phyloP scores from a whole-genome alignment of 2,888 invertebrate species.

The Anagyrus pseudococci region DNA sequence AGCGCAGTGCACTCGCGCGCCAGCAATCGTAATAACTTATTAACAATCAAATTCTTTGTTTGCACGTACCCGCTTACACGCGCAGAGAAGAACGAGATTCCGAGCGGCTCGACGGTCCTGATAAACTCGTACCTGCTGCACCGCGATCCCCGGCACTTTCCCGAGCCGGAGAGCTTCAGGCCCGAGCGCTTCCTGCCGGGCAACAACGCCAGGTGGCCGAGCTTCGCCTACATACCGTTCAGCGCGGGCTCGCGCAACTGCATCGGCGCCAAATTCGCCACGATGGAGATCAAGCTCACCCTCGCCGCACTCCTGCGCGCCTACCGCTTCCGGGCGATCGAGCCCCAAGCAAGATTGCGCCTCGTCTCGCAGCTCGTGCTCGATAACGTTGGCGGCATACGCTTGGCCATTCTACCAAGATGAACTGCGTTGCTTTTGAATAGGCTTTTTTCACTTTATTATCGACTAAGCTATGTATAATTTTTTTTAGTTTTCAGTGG shows the following conservation, averaged over 20 bases:
- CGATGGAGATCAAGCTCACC: constrained; percentile 58
- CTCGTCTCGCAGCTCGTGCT: constrained; percentile 63
- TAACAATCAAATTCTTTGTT: too few species aligned
- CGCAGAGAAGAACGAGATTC: constrained; percentile 55
- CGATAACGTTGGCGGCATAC: constrained; percentile 49
- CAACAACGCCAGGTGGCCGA: constrained; percentile 55
- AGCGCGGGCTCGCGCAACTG: constrained; percentile 63
- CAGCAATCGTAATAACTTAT: neutral
- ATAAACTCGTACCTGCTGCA: constrained; percentile 60
- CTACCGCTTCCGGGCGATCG: constrained; percentile 58
- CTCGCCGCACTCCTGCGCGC: constrained; percentile 59
- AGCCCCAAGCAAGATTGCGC: constrained; percentile 59
- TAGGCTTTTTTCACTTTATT: too few species aligned
- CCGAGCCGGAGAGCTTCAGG: constrained; percentile 63
- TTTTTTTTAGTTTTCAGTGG: too few species aligned
- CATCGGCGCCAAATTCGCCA: constrained; percentile 59
- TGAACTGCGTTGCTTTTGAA: too few species aligned
- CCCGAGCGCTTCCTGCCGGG: constrained; percentile 65
- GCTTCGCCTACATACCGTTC: constrained; percentile 61
- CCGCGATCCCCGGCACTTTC: constrained; percentile 62
- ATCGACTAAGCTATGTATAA: too few species aligned
- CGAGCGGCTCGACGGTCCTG: constrained; percentile 55
- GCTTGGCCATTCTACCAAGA: constrained; percentile 48
- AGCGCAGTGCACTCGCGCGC: constrained; percentile 35
- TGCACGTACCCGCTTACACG: too few species aligned